A percentile compares a stretch with the other conserved stretches of the same genome.
phyloP scores from a whole-genome alignment of 1,140 invertebrate genomes.

The Chrysomallon squamiferum region DNA sequence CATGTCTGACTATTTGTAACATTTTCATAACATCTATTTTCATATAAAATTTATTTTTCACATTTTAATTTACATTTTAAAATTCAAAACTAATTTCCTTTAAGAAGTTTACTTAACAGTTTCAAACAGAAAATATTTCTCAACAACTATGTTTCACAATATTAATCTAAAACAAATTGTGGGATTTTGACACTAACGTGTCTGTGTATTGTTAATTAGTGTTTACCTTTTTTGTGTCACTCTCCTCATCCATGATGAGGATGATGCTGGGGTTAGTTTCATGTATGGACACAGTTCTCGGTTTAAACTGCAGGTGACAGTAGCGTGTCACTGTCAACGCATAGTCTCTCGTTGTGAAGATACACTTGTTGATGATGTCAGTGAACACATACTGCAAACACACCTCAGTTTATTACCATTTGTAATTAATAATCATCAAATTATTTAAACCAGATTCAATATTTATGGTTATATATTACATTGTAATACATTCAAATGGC shows the following conservation, averaged over 20 bases:
- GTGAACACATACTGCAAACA: constrained; percentile 81
- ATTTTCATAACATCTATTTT: no score
- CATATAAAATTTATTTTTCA: no score
- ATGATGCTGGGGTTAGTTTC: constrained; percentile 71
- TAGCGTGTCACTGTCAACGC: constrained; percentile 71
- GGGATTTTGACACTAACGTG: not conserved
- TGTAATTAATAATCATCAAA: not conserved
- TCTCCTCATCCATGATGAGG: constrained; percentile 77
- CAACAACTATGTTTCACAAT: no score
- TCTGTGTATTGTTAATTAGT: not conserved
- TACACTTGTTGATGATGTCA: constrained; percentile 77
- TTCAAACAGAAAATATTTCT: no score
- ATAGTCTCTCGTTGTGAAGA: constrained; percentile 80
- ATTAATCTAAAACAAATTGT: not conserved
- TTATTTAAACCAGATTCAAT: not conserved
- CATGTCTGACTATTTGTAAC: no score
- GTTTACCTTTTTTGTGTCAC: constrained; percentile 71
- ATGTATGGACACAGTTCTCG: constrained; percentile 78
- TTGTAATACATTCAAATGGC: not conserved
- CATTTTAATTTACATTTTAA: no score
- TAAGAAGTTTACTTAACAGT: no score
- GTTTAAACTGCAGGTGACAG: constrained; percentile 73
- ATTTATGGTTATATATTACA: not conserved
- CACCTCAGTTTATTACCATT: constrained; percentile 31
- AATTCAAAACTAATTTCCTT: no score